These are phyloP conservation scores for Drosophila malerkotliana DNA, from an alignment of 1,140 invertebrate genomes.

Conservation along the genomic window DNA sequence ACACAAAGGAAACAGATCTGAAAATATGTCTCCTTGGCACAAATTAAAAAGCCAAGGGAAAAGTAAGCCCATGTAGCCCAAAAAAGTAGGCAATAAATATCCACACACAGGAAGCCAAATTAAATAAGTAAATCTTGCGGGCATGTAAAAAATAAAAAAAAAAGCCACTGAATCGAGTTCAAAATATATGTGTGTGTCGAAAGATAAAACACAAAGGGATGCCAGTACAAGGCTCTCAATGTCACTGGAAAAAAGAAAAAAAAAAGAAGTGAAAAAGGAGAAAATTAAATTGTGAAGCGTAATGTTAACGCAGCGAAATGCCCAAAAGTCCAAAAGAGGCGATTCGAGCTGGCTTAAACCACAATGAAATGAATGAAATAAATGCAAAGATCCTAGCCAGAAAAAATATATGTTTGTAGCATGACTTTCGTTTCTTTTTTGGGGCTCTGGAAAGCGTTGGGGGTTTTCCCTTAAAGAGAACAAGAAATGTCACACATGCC, in stretches of 20 bases:
- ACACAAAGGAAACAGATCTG: background rate
- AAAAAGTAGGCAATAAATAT: conserved; percentile 35
- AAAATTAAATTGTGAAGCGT: conserved; percentile 63
- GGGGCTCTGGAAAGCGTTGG: conserved; percentile 21
- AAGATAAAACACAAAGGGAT: conserved; percentile 61
- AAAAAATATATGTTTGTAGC: conserved; percentile 49
- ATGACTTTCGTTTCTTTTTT: conserved; percentile 13
- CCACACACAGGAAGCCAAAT: conserved; percentile 48
- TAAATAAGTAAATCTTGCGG: conserved; percentile 71
- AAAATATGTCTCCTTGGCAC: background rate
- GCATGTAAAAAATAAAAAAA: conserved; percentile 24
- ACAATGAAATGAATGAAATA: conserved; percentile 71
- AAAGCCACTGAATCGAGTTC: conserved; percentile 29
- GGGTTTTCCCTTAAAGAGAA: conserved; percentile 30
- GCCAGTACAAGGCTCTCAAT: conserved; percentile 47
- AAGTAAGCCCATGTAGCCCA: conserved; percentile 7
- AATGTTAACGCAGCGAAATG: conserved; percentile 66
- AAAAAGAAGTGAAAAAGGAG: conserved; percentile 16
- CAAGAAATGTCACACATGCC: conserved; percentile 24
- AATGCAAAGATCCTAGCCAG: conserved; percentile 28
- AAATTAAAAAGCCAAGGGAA: conserved; percentile 31
- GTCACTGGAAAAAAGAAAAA: conserved; percentile 33
- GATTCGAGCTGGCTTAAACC: conserved; percentile 54
- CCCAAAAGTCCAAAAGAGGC: conserved; percentile 59
- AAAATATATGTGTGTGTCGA: conserved; percentile 28